Evolutionary conservation across 2,888 invertebrate species (phyloP), one percentile per base, ranked within the genome.

Genomic region (Chymomyza procnemis): DNA sequence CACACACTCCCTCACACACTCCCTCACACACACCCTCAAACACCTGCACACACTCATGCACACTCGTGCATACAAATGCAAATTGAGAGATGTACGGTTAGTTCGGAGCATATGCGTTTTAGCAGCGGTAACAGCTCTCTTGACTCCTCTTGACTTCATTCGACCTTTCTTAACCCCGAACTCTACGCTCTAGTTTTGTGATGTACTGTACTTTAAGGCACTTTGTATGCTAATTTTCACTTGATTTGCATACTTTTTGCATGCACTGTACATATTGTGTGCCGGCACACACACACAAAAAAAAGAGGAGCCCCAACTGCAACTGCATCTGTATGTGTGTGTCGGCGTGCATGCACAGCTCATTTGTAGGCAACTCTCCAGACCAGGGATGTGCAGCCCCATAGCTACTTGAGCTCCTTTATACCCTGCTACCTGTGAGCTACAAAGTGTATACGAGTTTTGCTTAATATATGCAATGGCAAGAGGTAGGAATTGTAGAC

Each of bases 211-310:
- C 63, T 69, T 76, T 69, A 64, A 71, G 80, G 73, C 77, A 80
- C 82, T 85, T 80, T 82, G 77, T 83, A 80, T 80, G 83, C 85
- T 85, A 80, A 80, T 80, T 54, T 85, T 75, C 77, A 75, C 77
- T 77, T 75, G 72, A 80, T 80, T 85, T 85, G 80, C 80, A 80
- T 80, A 85, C 80, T 82, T 82, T 79, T 77, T 67, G 71, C 80
- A 79, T 78, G 80, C 85, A 82, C 78, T 82, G 78, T 30, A 12
- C 12, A 41, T n/a, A n/a, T n/a, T n/a, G n/a, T n/a, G n/a, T 41
- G 34, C 34, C 12, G 12, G 34, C 9, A 41, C 4, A 41, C 9
- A 9, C 9, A 8, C 8, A 12, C 1, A 1, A 26, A 4, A 26
- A 26, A 26, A 26, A 26, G 8, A 26, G 0, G 0, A 61, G 16